phyloP scores from a whole-genome alignment of 2,797 vertebrate genomes.

The Propithecus deckenii region DNA sequence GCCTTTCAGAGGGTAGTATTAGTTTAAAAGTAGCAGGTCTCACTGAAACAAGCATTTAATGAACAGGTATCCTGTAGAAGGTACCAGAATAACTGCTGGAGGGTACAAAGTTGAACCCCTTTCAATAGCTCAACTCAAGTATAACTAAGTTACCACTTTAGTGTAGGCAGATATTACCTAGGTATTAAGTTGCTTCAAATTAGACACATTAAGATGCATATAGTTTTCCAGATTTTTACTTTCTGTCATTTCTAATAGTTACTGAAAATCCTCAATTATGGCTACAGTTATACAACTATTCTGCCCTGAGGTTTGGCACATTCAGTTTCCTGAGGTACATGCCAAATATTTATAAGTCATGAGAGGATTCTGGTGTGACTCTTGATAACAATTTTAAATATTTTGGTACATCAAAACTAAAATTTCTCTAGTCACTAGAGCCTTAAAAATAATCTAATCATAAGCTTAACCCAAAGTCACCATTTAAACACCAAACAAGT shows the following conservation, averaged over 20 bases:
- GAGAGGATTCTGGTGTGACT: background rate
- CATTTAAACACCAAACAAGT: slow-evolving; percentile 57
- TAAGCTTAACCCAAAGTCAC: slow-evolving; percentile 44
- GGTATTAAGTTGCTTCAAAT: slow-evolving; percentile 49
- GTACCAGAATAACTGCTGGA: background rate
- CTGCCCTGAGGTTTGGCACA: slow-evolving; percentile 34
- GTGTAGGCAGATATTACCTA: background rate
- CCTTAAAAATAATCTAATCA: slow-evolving; percentile 50
- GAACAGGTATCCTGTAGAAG: background rate
- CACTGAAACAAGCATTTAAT: slow-evolving; percentile 16
- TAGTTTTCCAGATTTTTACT: slow-evolving; percentile 9
- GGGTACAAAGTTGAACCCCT: slow-evolving; percentile 15
- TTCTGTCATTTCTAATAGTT: slow-evolving; percentile 34
- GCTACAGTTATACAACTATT: slow-evolving; percentile 37
- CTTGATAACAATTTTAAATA: slow-evolving; percentile 53
- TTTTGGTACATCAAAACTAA: slow-evolving; percentile 52
- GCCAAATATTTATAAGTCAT: slow-evolving; percentile 26
- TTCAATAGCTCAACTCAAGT: slow-evolving; percentile 26
- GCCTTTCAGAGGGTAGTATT: background rate
- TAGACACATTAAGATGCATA: slow-evolving; percentile 3
- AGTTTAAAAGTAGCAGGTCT: background rate
- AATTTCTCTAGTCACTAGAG: slow-evolving; percentile 21
- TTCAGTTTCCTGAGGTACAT: slow-evolving; percentile 29
- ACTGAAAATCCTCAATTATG: slow-evolving; percentile 51
- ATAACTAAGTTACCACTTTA: slow-evolving; percentile 3